A percentile compares a stretch with the other conserved stretches of the same genome.
Evolutionary conservation across 2,113 vertebrate species (phyloP).

Genomic region (Indri indri): DNA sequence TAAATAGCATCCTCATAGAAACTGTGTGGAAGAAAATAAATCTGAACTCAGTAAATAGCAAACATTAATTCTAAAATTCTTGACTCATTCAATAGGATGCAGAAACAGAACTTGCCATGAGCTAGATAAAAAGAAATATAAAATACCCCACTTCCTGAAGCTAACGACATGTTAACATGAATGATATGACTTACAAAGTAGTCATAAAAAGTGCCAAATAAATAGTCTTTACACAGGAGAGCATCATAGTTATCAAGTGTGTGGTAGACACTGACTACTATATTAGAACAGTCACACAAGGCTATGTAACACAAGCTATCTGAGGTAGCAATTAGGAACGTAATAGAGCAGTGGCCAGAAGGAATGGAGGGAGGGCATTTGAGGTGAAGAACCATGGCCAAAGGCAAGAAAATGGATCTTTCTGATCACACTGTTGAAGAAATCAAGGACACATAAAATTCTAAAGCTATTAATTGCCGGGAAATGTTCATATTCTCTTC

Average conservation of each 20-base stretch:
- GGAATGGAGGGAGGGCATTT: not conserved
- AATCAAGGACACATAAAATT: not conserved
- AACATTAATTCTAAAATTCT: not conserved
- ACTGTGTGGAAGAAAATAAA: not conserved
- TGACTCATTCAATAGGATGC: not conserved
- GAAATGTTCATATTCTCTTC: not conserved
- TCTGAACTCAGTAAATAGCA: not conserved
- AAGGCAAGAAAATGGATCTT: not conserved
- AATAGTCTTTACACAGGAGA: not conserved
- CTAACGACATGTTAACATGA: not conserved
- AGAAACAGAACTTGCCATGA: not conserved
- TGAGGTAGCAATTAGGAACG: not conserved
- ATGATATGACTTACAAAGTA: not conserved
- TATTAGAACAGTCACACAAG: not conserved
- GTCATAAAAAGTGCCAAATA: not conserved
- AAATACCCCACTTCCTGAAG: not conserved
- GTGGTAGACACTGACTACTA: fast-evolving
- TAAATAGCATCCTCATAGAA: not conserved
- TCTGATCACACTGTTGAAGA: not conserved
- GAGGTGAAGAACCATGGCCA: not conserved
- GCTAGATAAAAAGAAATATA: not conserved
- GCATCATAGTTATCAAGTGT: not conserved
- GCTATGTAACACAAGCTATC: not conserved
- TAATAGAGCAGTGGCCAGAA: fast-evolving
- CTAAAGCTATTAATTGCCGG: not conserved